Evolutionary conservation across 2,888 invertebrate species (phyloP).

Genomic region (Ormyrus rosae): DNA sequence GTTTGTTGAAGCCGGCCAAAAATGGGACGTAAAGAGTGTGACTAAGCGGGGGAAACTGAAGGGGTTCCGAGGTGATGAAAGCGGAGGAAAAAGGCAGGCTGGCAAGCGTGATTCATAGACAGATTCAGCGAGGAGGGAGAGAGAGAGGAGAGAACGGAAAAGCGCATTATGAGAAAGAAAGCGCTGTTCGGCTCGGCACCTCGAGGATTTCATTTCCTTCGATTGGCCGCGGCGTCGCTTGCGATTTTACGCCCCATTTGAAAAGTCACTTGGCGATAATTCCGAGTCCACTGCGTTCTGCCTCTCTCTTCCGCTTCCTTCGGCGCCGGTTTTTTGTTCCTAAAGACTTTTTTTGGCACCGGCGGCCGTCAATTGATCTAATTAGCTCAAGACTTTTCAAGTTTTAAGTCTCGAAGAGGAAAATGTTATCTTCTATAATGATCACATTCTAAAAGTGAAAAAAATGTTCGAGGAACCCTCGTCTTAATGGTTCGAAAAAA

Average conservation of each 20-base stretch:
- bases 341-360: too few species aligned
- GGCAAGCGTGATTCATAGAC: not conserved
- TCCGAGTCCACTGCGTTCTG: constrained; percentile 32
- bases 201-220: constrained; percentile 50
- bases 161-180: constrained; percentile 40
- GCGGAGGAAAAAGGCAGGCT: not conserved
- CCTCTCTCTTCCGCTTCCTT: constrained; percentile 47
- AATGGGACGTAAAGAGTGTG: constrained; percentile 1
- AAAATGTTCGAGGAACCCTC: too few species aligned
- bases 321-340: not conserved
- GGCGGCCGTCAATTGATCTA: too few species aligned
- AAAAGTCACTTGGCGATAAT: constrained; percentile 57
- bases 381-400: too few species aligned
- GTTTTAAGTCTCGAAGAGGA: too few species aligned
- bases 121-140: constrained; percentile 2
- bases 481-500: too few species aligned
- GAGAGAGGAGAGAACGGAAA: constrained; percentile 31
- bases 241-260: constrained; percentile 63
- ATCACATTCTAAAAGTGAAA: too few species aligned
- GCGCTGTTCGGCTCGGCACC: constrained; percentile 15
- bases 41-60: not conserved
- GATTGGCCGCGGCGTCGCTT: constrained; percentile 40
- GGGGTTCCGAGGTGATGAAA: constrained; percentile 43
- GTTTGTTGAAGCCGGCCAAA: too few species aligned
- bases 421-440: too few species aligned